Base-by-base conservation (phyloP, 2,797 vertebrate species). In the Rallus crepitans region DNA sequence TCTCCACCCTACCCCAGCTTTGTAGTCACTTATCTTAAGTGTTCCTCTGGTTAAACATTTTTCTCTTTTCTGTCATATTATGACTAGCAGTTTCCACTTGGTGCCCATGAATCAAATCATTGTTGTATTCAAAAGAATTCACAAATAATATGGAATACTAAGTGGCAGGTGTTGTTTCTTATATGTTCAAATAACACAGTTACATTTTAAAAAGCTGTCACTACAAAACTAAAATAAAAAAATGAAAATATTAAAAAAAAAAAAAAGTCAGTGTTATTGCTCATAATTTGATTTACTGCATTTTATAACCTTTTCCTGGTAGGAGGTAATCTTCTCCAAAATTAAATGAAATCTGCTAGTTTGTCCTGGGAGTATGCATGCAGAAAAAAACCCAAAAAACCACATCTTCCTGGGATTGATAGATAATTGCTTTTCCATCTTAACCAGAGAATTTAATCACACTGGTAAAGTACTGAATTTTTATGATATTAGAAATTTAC, bases 301-400 rank as follows among this genome's bases (percentile, higher is more conserved):
- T 89, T 90, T 95, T 78, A n/a, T 81, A 48, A 68, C 23, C 12
- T 15, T 93, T 79, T 56, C 93, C 47, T 94, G n/a, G 69, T 87
- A 92, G 47, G 75, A 91, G 50, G 25, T 94, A 94, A 82, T 92
- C 42, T 87, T 94, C 75, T 94, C 91, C 52, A 90, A 61, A 91
- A 92, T 92, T 87, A 77, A 93, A 53, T 76, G 2, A 78, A 83
- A 63, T 60, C 40, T 12, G 61, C 33, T 84, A 55, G 31, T 94
- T 87, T 80, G 31, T 88, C 57, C 63, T 18, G 18, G 40, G 75
- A 73, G 21, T 57, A 50, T 71, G 33, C 80, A 47, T 66, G 31
- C 28, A 73, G 60, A 55, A 93, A 75, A 71, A 25, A 0, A 27
- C 10, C 6, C 25, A 15, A 40, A 40, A 14, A 40, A 40, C 15